Conservation (phyloP, 2,888 invertebrate species). For the Isotomurus palustris region DNA sequence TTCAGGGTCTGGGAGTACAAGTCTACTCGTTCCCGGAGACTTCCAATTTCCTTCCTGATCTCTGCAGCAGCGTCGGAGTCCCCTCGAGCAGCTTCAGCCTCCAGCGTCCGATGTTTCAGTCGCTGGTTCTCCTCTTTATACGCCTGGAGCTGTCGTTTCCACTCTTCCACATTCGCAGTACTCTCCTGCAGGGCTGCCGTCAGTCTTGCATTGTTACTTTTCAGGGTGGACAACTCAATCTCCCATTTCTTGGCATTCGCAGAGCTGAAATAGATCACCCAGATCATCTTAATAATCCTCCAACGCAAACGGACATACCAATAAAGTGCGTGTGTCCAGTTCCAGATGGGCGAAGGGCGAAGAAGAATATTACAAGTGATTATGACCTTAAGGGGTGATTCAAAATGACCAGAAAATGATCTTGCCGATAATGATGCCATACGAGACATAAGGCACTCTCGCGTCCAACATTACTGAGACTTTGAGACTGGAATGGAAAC, state of each 20-base stretch:
- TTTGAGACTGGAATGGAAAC: too few species aligned
- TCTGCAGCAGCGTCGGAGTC: conserved; percentile 39
- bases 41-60: conserved; percentile 35
- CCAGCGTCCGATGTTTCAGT: conserved; percentile 56
- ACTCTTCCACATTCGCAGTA: conserved; percentile 70
- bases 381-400: too few species aligned
- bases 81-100: conserved; percentile 47
- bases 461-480: too few species aligned
- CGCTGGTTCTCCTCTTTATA: conserved; percentile 84
- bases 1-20: conserved; percentile 34
- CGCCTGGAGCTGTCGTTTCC: conserved; percentile 83
- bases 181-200: conserved; percentile 92
- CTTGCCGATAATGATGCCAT: too few species aligned
- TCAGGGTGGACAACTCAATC: conserved; percentile 87
- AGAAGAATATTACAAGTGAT: neutral
- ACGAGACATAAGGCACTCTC: too few species aligned
- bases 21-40: conserved; percentile 33
- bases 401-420: too few species aligned
- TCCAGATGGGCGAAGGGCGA: neutral
- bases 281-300: too few species aligned
- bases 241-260: conserved; percentile 99
- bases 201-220: conserved; percentile 89
- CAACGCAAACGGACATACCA: too few species aligned
- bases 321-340: neutral
- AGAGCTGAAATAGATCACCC: conserved; percentile 60